Conservation (phyloP, 2,797 vertebrate genomes). For the Lepus oiostolus region DNA sequence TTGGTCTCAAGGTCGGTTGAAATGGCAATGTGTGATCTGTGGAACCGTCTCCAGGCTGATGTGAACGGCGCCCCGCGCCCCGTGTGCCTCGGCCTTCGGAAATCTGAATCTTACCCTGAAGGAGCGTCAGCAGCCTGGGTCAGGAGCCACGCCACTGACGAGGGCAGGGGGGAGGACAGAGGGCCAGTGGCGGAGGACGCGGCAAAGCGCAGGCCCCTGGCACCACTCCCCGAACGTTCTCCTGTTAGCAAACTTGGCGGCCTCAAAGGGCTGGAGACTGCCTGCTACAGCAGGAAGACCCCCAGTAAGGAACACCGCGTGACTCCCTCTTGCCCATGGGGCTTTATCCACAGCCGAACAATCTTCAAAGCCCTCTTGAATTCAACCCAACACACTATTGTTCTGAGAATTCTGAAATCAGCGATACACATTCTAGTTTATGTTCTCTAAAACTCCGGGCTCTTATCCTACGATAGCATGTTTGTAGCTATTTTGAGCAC, state of each 20-base stretch:
- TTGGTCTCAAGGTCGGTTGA: conserved; percentile 89
- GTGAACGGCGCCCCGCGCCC: conserved; percentile 76
- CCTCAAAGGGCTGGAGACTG: background rate
- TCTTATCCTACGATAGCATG: background rate
- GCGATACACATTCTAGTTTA: background rate
- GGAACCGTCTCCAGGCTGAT: conserved; percentile 89
- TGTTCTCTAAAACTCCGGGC: background rate
- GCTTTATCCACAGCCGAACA: background rate
- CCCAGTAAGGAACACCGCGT: rapidly evolving
- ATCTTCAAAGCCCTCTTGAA: background rate
- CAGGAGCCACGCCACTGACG: no score
- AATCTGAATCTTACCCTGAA: conserved; percentile 76
- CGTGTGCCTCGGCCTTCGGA: conserved; percentile 80
- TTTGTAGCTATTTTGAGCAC: background rate
- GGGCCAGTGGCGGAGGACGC: no score
- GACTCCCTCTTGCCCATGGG: background rate
- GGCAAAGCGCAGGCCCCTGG: rapidly evolving
- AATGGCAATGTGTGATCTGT: conserved; percentile 86
- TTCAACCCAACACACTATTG: background rate
- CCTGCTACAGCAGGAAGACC: no score
- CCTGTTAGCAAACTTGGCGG: background rate
- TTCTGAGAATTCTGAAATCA: conserved; percentile 14
- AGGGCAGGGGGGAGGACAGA: no score
- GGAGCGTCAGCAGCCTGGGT: background rate
- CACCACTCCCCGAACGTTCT: background rate